A percentile compares a stretch with the other conserved stretches of the same genome.
Evolutionary conservation across 2,797 vertebrate genomes (phyloP).

Genomic region (Neostethus bicornis): DNA sequence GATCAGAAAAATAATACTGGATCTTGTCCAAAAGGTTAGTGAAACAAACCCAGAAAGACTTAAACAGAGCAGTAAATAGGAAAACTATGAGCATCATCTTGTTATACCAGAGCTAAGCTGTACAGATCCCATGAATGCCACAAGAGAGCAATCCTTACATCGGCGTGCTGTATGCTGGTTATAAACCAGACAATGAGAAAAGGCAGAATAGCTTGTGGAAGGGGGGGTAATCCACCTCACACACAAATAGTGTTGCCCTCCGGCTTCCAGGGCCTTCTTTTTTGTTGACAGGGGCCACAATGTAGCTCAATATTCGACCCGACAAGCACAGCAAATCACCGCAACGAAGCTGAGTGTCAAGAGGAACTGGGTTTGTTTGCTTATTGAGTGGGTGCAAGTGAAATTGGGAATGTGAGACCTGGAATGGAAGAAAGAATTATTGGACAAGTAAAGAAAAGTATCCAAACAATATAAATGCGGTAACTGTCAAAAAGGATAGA

Average conservation of each 20-base stretch:
- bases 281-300: slow-evolving; percentile 69
- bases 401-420: slow-evolving; percentile 38
- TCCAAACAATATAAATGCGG: slow-evolving; percentile 18
- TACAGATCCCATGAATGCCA: slow-evolving; percentile 31
- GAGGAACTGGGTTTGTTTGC: slow-evolving; percentile 73
- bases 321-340: slow-evolving; percentile 78
- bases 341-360: slow-evolving; percentile 59
- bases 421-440: slow-evolving; percentile 12
- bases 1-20: slow-evolving; percentile 47
- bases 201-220: slow-evolving; percentile 49
- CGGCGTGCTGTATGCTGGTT: slow-evolving; percentile 44
- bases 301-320: slow-evolving; percentile 72
- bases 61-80: slow-evolving; percentile 10
- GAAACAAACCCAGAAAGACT: slow-evolving; percentile 14
- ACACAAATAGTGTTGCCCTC: slow-evolving; percentile 56
- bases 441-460: background rate
- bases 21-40: slow-evolving; percentile 41
- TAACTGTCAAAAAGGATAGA: slow-evolving; percentile 34
- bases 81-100: slow-evolving; percentile 18
- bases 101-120: slow-evolving; percentile 33
- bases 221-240: slow-evolving; percentile 60
- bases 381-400: slow-evolving; percentile 58
- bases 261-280: slow-evolving; percentile 60
- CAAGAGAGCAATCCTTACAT: slow-evolving; percentile 55
- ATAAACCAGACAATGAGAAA: slow-evolving; percentile 61